Percentiles rank a stretch among this genome's conserved stretches.
Evolutionary conservation across 2,888 invertebrate species (phyloP).

Genomic region (Actias luna): DNA sequence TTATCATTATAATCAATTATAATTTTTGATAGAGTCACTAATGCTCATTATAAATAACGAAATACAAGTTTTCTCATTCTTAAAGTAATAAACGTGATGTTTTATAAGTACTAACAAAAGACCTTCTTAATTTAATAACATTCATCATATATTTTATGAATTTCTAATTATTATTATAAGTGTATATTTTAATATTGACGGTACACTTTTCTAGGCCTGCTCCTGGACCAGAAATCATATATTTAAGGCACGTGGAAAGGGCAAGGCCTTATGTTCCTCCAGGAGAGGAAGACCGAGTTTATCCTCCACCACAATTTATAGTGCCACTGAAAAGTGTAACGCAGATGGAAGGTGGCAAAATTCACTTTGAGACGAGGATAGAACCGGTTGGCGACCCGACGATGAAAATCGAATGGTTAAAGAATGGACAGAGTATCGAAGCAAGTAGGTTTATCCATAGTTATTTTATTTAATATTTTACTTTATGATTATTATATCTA

Average conservation of each 20-base stretch:
- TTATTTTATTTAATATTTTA: neutral
- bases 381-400: constrained; percentile 98
- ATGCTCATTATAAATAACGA: neutral
- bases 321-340: constrained; percentile 91
- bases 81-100: too few relatives aligned
- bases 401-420: constrained; percentile 98
- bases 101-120: too few relatives aligned
- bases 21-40: neutral
- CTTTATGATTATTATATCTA: neutral
- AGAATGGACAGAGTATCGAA: constrained; percentile 94
- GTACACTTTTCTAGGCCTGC: constrained; percentile 83
- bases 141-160: constrained; percentile 2
- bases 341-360: constrained; percentile 94
- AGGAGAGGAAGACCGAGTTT: constrained; percentile 92
- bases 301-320: constrained; percentile 95
- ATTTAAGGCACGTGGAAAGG: constrained; percentile 94
- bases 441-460: constrained; percentile 86
- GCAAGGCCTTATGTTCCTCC: constrained; percentile 90
- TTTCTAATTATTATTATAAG: neutral
- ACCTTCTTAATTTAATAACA: too few relatives aligned
- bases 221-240: constrained; percentile 96
- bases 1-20: neutral
- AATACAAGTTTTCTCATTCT: neutral
- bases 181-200: neutral
- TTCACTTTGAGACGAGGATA: constrained; percentile 98